A percentile compares a stretch with the other conserved stretches of the same genome.
phyloP scores from a whole-genome alignment of 1,140 invertebrate genomes.

The Ceratina australensis region DNA sequence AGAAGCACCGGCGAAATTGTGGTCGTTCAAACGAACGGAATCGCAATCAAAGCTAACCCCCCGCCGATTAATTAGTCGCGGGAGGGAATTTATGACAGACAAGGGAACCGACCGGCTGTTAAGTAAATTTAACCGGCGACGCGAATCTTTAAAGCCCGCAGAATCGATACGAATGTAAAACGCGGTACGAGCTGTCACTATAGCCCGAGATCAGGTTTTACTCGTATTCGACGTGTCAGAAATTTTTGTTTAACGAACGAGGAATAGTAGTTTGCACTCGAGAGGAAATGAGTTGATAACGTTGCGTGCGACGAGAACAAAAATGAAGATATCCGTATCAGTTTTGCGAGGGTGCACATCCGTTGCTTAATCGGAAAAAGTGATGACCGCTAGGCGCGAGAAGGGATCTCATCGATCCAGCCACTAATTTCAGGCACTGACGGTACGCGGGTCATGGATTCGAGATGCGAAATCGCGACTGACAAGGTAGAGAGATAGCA shows the following conservation, averaged over 20 bases:
- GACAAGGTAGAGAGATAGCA: not conserved
- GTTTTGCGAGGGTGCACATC: slow-evolving; percentile 32
- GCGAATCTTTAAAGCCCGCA: not conserved
- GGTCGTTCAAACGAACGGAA: not conserved
- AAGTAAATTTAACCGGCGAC: not conserved
- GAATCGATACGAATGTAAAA: too few relatives aligned
- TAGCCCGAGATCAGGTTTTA: too few relatives aligned
- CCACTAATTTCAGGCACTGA: slow-evolving; percentile 24
- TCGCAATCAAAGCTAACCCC: slow-evolving; percentile 7
- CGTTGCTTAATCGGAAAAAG: slow-evolving; percentile 26
- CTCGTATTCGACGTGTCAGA: too few relatives aligned
- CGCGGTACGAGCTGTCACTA: too few relatives aligned
- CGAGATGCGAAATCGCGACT: not conserved
- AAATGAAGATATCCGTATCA: slow-evolving; percentile 14
- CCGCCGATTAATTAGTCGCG: slow-evolving; percentile 7
- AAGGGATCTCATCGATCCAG: slow-evolving; percentile 26
- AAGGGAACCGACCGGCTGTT: not conserved
- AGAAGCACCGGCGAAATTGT: slow-evolving; percentile 1
- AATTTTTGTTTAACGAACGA: too few relatives aligned
- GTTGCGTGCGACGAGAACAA: not conserved
- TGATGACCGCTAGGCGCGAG: not conserved
- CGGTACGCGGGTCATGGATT: slow-evolving; percentile 1
- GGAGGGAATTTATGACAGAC: slow-evolving; percentile 2
- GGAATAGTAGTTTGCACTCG: too few relatives aligned
- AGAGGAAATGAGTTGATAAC: not conserved